These are phyloP conservation scores for Portevinia maculata DNA, from an alignment of 2,888 invertebrate genomes.

Conservation along the genomic window DNA sequence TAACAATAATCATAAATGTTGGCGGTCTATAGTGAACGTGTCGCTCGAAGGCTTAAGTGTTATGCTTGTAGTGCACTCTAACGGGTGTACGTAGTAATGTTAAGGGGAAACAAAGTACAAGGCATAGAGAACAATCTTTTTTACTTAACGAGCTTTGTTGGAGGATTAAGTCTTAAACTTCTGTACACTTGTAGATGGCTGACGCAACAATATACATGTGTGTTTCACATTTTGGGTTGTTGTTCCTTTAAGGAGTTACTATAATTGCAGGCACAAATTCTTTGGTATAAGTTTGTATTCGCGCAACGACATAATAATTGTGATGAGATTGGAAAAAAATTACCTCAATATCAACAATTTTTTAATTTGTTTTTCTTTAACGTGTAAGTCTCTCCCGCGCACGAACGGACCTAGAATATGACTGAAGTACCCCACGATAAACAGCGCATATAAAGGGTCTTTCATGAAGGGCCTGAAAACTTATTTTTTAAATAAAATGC, in stretches of 20 bases:
- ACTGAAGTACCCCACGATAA: no score
- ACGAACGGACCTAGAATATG: no score
- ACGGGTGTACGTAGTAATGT: constrained; percentile 6
- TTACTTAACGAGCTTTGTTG: constrained; percentile 13
- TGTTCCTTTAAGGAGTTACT: constrained; percentile 48
- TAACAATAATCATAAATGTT: constrained; percentile 73
- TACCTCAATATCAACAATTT: no score
- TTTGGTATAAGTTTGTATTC: neutral
- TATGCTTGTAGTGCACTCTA: constrained; percentile 36
- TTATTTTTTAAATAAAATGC: no score
- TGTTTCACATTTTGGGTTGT: constrained; percentile 31
- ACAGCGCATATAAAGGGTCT: no score
- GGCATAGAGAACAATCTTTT: constrained; percentile 20
- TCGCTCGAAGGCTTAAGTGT: constrained; percentile 36
- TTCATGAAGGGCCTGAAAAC: no score
- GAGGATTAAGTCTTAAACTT: constrained; percentile 15
- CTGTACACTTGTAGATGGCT: neutral
- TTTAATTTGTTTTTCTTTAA: no score
- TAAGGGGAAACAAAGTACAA: neutral
- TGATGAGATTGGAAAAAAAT: no score
- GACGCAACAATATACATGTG: neutral
- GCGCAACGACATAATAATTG: no score
- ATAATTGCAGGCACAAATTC: constrained; percentile 46
- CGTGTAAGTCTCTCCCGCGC: no score
- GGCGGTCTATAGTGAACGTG: constrained; percentile 64